Evolutionary conservation across 2,888 invertebrate species (phyloP).

Genomic region (Candidula unifasciata): DNA sequence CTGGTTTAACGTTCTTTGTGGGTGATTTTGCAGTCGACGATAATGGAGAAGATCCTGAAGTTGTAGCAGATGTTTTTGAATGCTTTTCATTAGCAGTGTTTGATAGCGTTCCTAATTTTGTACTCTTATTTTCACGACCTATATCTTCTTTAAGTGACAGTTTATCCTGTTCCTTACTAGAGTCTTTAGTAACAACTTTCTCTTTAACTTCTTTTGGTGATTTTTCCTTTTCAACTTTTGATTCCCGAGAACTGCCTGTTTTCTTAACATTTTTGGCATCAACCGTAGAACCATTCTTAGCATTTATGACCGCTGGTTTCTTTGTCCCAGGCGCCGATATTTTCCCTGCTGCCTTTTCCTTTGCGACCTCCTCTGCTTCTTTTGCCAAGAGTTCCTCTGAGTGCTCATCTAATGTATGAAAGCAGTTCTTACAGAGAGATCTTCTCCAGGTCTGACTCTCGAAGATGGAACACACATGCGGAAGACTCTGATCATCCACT

Average conservation of each 20-base stretch:
- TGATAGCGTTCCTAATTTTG: background rate
- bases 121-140: background rate
- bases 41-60: background rate
- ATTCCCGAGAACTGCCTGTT: slow-evolving; percentile 9
- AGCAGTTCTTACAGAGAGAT: slow-evolving; percentile 78
- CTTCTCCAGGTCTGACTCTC: slow-evolving; percentile 79
- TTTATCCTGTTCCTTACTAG: background rate
- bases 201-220: slow-evolving; percentile 31
- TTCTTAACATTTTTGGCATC: slow-evolving; percentile 24
- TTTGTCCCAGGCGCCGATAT: background rate
- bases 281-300: slow-evolving; percentile 23
- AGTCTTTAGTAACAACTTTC: slow-evolving; percentile 26
- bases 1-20: background rate
- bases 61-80: background rate
- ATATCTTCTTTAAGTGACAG: background rate
- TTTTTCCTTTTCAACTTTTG: slow-evolving; percentile 27
- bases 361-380: slow-evolving; percentile 47
- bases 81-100: background rate
- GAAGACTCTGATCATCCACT: slow-evolving; percentile 29
- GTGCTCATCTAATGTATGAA: slow-evolving; percentile 73
- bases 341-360: slow-evolving; percentile 49
- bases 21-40: slow-evolving; percentile 15
- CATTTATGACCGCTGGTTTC: slow-evolving; percentile 22
- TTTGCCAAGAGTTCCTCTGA: slow-evolving; percentile 52
- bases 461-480: slow-evolving; percentile 71